Conservation (phyloP, 2,888 invertebrate genomes). For the Eugnorisma glareosa region DNA sequence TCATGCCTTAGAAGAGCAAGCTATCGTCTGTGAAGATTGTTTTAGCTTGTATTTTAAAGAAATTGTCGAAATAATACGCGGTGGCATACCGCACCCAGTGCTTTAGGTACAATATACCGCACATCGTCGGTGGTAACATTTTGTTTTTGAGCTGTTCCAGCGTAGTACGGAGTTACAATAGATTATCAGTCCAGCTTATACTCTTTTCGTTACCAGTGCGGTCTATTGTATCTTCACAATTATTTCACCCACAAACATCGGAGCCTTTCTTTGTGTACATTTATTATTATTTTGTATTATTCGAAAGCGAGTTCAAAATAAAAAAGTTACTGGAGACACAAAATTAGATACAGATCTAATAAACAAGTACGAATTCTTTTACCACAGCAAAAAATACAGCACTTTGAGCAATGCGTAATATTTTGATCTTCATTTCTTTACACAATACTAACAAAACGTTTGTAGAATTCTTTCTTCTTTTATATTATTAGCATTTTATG, state of each 20-base stretch:
- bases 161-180: not conserved
- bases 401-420: slow-evolving; percentile 44
- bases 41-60: slow-evolving; percentile 22
- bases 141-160: not conserved
- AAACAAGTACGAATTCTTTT: slow-evolving; percentile 23
- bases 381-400: slow-evolving; percentile 52
- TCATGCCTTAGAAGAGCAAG: slow-evolving; percentile 11
- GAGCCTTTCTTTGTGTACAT: not conserved
- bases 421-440: slow-evolving; percentile 57
- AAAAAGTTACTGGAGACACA: not conserved
- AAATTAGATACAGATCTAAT: not conserved
- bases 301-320: not conserved
- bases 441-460: slow-evolving; percentile 26
- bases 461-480: slow-evolving; percentile 21
- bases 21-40: slow-evolving; percentile 39
- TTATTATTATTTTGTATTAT: not conserved
- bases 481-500: slow-evolving; percentile 45
- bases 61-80: slow-evolving; percentile 6
- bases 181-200: not conserved
- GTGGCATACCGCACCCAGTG: not conserved
- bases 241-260: not conserved
- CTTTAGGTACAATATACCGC: not conserved
- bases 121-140: not conserved
- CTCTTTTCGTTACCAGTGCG: not conserved
- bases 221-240: not conserved